phyloP scores from a whole-genome alignment of 2,888 invertebrate genomes.

The Chymomyza fuscimana region DNA sequence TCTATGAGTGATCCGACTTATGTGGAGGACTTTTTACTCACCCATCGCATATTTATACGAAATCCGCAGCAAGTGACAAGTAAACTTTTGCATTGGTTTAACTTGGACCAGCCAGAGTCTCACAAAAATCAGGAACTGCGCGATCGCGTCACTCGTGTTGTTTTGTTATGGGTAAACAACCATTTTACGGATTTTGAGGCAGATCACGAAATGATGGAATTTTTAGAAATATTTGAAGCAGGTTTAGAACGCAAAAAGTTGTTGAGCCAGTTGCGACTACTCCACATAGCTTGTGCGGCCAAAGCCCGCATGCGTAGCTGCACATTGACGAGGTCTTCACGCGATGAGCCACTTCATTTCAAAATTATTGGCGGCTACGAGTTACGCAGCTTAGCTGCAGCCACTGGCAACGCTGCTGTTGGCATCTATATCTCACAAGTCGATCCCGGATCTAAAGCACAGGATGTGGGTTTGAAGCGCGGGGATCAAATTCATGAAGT shows the following conservation, averaged over 20 bases:
- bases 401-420: constrained; percentile 82
- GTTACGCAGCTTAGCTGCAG: constrained; percentile 79
- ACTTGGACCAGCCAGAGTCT: constrained; percentile 83
- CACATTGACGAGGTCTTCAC: constrained; percentile 93
- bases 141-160: constrained; percentile 95
- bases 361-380: constrained; percentile 96
- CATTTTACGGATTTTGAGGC: constrained; percentile 99
- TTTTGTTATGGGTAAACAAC: constrained; percentile 98
- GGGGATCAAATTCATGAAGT: constrained; percentile 99
- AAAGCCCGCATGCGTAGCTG: constrained; percentile 96
- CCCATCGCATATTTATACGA: constrained; percentile 96
- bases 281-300: constrained; percentile 98
- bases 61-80: constrained; percentile 92
- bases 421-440: constrained; percentile 98
- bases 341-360: constrained; percentile 96
- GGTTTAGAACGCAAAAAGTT: constrained; percentile 91
- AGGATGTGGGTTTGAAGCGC: constrained; percentile 96
- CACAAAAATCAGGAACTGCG: constrained; percentile 77
- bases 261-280: constrained; percentile 88
- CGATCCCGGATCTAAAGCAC: constrained; percentile 95
- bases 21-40: constrained; percentile 98
- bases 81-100: constrained; percentile 93
- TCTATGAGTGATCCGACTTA: constrained; percentile 97
- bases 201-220: constrained; percentile 97
- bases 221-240: constrained; percentile 94